These are phyloP conservation scores for Malthinus flaveolus DNA, from an alignment of 2,888 invertebrate species.

Conservation along the genomic window DNA sequence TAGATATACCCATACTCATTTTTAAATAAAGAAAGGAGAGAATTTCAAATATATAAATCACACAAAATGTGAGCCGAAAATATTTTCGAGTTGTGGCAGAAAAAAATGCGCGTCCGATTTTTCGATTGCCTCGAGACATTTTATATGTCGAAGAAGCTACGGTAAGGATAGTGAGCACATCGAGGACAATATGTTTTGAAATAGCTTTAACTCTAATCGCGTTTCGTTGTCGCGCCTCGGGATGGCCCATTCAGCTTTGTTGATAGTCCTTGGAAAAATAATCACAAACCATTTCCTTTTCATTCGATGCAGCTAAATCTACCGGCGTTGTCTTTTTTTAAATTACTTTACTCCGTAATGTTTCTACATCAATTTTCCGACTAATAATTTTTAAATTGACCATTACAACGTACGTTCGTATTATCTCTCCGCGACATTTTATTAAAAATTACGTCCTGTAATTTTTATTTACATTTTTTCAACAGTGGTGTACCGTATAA, in stretches of 20 bases:
- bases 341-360: slow-evolving; percentile 7
- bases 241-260: slow-evolving; percentile 40
- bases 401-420: no score
- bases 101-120: slow-evolving; percentile 8
- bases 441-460: no score
- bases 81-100: background rate
- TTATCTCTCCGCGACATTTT: no score
- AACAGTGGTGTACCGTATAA: no score
- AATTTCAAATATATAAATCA: no score
- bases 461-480: no score
- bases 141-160: slow-evolving; percentile 15
- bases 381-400: no score
- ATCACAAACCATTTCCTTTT: slow-evolving; percentile 26
- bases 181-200: slow-evolving; percentile 40
- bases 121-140: slow-evolving; percentile 19
- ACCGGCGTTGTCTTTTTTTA: slow-evolving; percentile 14
- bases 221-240: slow-evolving; percentile 43
- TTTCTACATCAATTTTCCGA: no score
- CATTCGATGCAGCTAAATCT: slow-evolving; percentile 19
- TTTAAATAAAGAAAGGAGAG: background rate
- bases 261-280: slow-evolving; percentile 41
- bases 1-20: background rate
- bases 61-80: no score
- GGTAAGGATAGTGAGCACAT: slow-evolving; percentile 23
- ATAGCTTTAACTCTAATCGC: slow-evolving; percentile 43